Evolutionary conservation across 2,888 invertebrate species (phyloP).

Genomic region (Cybosia mesomella): DNA sequence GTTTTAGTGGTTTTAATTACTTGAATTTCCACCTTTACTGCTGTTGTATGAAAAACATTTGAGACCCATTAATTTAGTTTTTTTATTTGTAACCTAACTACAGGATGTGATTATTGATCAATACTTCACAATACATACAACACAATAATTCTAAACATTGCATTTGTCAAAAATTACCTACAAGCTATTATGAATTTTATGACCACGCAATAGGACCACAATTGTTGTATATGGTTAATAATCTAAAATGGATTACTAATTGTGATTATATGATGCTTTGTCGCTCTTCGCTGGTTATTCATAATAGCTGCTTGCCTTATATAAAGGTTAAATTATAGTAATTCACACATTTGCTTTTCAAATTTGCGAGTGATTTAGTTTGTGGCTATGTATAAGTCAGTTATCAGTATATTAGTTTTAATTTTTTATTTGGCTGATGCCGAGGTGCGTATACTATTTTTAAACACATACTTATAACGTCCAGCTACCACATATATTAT

Average conservation of each 20-base stretch:
- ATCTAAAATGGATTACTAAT: constrained; percentile 38
- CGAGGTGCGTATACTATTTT: constrained; percentile 31
- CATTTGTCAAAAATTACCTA: constrained; percentile 4
- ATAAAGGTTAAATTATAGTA: constrained; percentile 54
- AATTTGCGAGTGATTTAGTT: constrained; percentile 23
- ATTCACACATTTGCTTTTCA: constrained; percentile 65
- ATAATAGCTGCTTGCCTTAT: constrained; percentile 50
- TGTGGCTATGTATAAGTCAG: constrained; percentile 32
- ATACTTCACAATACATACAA: constrained; percentile 31
- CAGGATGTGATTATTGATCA: constrained; percentile 44
- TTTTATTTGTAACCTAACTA: constrained; percentile 25
- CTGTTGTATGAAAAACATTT: neutral
- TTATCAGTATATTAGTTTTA: constrained; percentile 21
- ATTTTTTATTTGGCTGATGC: constrained; percentile 24
- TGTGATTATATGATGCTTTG: constrained; percentile 28
- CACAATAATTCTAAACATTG: constrained; percentile 31
- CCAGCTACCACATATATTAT: too few species aligned
- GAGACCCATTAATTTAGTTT: constrained; percentile 1
- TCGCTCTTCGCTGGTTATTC: constrained; percentile 32
- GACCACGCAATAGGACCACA: neutral
- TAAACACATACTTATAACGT: neutral
- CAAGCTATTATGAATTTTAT: constrained; percentile 27
- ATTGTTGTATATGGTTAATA: constrained; percentile 21
- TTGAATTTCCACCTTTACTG: neutral
- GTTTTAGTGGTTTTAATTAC: neutral